These are phyloP conservation scores for Nasonia longicornis DNA, from an alignment of 1,140 invertebrate genomes.

Conservation along the genomic window DNA sequence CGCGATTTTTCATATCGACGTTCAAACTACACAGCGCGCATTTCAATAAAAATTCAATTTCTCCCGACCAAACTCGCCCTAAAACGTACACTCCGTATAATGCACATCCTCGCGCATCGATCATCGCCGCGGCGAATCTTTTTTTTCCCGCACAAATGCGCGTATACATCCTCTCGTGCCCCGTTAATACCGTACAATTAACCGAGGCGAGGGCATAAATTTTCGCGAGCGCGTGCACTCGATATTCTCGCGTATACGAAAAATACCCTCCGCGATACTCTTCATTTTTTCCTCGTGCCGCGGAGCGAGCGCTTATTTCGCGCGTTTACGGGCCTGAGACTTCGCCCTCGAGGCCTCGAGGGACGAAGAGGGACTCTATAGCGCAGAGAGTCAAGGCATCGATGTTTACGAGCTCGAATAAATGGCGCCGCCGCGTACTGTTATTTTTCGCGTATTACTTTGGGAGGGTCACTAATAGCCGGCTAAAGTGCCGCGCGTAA, in stretches of 20 bases:
- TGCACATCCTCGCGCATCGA: slow-evolving; percentile 16
- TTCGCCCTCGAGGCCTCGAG: slow-evolving; percentile 41
- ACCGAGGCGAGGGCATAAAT: slow-evolving; percentile 19
- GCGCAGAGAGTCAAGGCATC: slow-evolving; percentile 49
- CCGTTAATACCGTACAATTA: slow-evolving; percentile 39
- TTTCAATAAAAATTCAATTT: slow-evolving; percentile 10
- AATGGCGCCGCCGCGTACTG: slow-evolving; percentile 58
- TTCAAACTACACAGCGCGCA: no score
- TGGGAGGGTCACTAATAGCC: slow-evolving; percentile 54
- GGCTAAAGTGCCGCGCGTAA: slow-evolving; percentile 64
- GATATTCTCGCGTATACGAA: background rate
- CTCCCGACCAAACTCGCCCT: background rate
- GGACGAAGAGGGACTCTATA: background rate
- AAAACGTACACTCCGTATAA: background rate
- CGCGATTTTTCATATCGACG: background rate
- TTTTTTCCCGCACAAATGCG: background rate
- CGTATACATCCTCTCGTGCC: background rate
- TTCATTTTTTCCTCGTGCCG: slow-evolving; percentile 3
- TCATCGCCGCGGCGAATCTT: background rate
- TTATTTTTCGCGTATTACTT: slow-evolving; percentile 64
- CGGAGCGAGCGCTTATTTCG: slow-evolving; percentile 48
- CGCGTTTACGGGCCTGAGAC: slow-evolving; percentile 51
- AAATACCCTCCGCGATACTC: background rate
- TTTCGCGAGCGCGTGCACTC: background rate
- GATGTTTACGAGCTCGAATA: slow-evolving; percentile 67